phyloP scores from a whole-genome alignment of 2,797 vertebrate genomes.

The Lagocephalus sceleratus region DNA sequence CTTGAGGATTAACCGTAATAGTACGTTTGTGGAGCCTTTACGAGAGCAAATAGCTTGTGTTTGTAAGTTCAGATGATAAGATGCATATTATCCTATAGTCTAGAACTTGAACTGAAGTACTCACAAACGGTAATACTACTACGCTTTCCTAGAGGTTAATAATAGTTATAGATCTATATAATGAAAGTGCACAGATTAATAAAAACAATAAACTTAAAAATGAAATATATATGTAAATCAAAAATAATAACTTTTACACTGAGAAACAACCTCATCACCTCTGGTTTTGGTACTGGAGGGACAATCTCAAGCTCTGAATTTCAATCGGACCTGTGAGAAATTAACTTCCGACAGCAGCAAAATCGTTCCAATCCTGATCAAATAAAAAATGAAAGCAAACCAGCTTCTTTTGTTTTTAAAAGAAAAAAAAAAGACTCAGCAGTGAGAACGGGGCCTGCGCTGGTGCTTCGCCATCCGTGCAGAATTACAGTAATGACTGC shows the following conservation, averaged over 20 bases:
- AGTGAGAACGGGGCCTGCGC: slow-evolving; percentile 75
- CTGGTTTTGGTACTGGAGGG: slow-evolving; percentile 46
- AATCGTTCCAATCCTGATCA: not conserved
- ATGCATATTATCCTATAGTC: slow-evolving; percentile 48
- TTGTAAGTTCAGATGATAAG: slow-evolving; percentile 54
- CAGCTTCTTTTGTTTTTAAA: slow-evolving; percentile 10
- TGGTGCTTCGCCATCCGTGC: slow-evolving; percentile 74
- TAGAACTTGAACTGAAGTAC: slow-evolving; percentile 55
- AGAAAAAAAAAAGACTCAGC: slow-evolving; percentile 50
- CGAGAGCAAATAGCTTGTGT: slow-evolving; percentile 42
- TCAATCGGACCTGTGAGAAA: slow-evolving; percentile 77
- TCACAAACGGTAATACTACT: slow-evolving; percentile 81
- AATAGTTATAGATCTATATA: slow-evolving; percentile 83
- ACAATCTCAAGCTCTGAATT: slow-evolving; percentile 30
- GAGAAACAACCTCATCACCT: slow-evolving; percentile 55
- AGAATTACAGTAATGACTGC: slow-evolving; percentile 85
- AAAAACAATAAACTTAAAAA: slow-evolving; percentile 50
- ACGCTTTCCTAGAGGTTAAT: slow-evolving; percentile 80
- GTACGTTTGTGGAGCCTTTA: slow-evolving; percentile 58
- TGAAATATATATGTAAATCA: slow-evolving; percentile 47
- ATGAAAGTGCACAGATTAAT: slow-evolving; percentile 93
- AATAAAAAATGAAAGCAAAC: slow-evolving; percentile 18
- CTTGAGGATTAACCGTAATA: slow-evolving; percentile 54
- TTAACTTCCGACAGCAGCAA: slow-evolving; percentile 77
- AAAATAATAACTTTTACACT: slow-evolving; percentile 54